phyloP scores from a whole-genome alignment of 2,113 vertebrate genomes.

The Podilymbus podiceps region DNA sequence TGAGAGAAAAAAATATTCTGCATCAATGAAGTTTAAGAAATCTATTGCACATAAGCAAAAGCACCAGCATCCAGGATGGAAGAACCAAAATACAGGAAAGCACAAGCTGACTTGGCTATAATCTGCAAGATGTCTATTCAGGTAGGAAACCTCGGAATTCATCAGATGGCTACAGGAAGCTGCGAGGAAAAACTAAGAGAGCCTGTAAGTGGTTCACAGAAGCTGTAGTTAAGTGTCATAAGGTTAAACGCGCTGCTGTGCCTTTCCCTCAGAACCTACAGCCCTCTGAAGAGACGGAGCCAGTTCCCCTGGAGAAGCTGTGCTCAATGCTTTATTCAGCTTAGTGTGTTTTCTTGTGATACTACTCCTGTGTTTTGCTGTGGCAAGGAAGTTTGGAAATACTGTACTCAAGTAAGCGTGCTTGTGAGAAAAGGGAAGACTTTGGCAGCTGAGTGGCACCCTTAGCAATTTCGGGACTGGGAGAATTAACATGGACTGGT shows the following conservation, averaged over 20 bases:
- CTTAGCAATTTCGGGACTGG: not conserved
- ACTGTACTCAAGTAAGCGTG: not conserved
- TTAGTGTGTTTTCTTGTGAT: not conserved
- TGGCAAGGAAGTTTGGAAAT: not conserved
- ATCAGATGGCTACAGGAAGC: not conserved
- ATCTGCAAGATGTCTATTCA: not conserved
- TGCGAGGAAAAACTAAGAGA: not conserved
- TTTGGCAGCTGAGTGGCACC: not conserved
- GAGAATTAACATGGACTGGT: not conserved
- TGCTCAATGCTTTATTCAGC: not conserved
- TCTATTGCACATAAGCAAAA: not conserved
- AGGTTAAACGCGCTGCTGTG: not conserved
- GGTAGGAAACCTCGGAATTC: not conserved
- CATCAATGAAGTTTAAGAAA: not conserved
- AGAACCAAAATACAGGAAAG: not conserved
- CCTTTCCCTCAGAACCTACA: not conserved
- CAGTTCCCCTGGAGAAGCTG: not conserved
- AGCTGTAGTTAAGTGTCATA: accelerated
- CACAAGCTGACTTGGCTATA: not conserved
- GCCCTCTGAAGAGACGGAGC: not conserved
- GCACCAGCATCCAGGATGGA: not conserved
- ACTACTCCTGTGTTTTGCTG: not conserved
- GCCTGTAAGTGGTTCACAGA: not conserved
- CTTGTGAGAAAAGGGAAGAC: not conserved
- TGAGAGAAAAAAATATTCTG: not conserved